Conservation (phyloP, 2,113 vertebrate species). For the Eira barbara region DNA sequence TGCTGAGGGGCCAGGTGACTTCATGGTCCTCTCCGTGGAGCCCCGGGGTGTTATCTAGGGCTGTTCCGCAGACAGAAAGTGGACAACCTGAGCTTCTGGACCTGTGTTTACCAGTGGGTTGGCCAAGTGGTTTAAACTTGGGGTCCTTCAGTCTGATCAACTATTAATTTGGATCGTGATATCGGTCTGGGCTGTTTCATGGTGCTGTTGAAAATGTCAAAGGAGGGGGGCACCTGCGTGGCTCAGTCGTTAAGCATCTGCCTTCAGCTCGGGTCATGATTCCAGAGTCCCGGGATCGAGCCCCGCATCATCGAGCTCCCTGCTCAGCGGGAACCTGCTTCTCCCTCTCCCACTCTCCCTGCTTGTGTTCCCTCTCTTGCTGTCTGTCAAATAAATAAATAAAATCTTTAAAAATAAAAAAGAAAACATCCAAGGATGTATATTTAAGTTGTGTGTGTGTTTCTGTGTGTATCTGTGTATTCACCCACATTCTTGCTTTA, state of each 20-base stretch:
- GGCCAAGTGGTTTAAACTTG: background rate
- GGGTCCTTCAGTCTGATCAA: background rate
- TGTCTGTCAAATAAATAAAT: too few species aligned
- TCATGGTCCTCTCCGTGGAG: rapidly evolving
- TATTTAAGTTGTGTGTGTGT: background rate
- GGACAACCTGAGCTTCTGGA: rapidly evolving
- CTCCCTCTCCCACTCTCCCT: too few species aligned
- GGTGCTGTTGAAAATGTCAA: background rate
- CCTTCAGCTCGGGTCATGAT: too few species aligned
- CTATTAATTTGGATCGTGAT: background rate
- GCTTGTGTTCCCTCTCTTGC: too few species aligned
- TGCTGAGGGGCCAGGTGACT: background rate
- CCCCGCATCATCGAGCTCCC: too few species aligned
- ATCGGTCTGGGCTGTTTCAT: background rate
- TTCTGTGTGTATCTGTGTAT: background rate
- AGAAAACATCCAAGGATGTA: background rate
- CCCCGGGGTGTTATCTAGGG: background rate
- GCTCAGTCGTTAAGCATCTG: too few species aligned
- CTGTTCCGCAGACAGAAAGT: rapidly evolving
- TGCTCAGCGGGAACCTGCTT: too few species aligned
- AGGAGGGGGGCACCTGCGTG: too few species aligned
- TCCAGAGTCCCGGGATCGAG: too few species aligned
- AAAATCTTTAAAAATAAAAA: too few species aligned
- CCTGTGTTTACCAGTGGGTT: background rate
- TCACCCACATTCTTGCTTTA: background rate